Percentiles rank a stretch among this genome's conserved stretches.
phyloP scores from a whole-genome alignment of 1,140 invertebrate genomes.

The Magallana ariakensis region DNA sequence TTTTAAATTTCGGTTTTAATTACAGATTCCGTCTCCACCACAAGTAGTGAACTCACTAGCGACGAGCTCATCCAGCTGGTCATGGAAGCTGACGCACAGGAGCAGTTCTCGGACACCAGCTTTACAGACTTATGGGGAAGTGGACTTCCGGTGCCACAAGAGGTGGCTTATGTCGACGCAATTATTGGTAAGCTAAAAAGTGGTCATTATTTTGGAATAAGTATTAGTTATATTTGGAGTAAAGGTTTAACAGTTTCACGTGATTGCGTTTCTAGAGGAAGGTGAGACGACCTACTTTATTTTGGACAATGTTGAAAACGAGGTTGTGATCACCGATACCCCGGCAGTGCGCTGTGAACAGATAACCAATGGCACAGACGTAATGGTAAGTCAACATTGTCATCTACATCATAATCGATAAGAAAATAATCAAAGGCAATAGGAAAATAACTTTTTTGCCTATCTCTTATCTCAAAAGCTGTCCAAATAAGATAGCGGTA shows the following conservation, averaged over 20 bases:
- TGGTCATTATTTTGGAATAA: background rate
- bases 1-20: conserved; percentile 16
- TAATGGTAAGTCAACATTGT: background rate
- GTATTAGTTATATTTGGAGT: background rate
- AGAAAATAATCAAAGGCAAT: too few species aligned
- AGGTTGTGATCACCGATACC: conserved; percentile 21
- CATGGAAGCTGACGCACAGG: background rate
- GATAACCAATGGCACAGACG: conserved; percentile 19
- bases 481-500: too few species aligned
- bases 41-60: conserved; percentile 37
- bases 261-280: background rate
- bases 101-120: background rate
- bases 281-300: conserved; percentile 9
- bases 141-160: conserved; percentile 24
- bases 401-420: too few species aligned
- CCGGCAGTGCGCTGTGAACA: conserved; percentile 13
- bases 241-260: background rate
- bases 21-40: conserved; percentile 32
- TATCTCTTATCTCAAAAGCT: too few species aligned
- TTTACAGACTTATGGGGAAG: background rate
- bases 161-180: background rate
- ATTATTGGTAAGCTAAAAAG: background rate
- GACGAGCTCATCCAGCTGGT: conserved; percentile 25
- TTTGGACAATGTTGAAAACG: conserved; percentile 31
- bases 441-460: too few species aligned